Evolutionary conservation across 2,888 invertebrate species (phyloP), one percentile per base, ranked within the genome.

Genomic region (Euproctis similis): DNA sequence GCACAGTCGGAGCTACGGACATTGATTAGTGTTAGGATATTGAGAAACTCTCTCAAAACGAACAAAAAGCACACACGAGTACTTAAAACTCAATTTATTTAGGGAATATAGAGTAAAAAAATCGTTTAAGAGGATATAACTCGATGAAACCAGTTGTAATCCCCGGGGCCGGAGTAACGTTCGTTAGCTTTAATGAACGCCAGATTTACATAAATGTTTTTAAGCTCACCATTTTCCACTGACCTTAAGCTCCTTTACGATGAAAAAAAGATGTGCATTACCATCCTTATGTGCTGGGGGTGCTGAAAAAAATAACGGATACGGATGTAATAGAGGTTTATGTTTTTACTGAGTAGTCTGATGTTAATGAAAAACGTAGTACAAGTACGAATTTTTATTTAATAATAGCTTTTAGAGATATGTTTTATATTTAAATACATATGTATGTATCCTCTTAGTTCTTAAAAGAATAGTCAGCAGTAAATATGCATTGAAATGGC

Each of bases 181-280:
- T 70, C 68, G 70, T 69, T 68, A 69, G 55, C 49, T 51, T 53
- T 64, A 69, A 72, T 68, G 68, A 69, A 70, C 50, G 37, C 45
- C n/a, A 52, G 59, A 67, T 71, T 67, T 66, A 56, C 66, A 64
- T 67, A 64, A 62, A 62, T 55, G 54, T 56, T 59, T 59, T 59
- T 59, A 64, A 65, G 58, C 62, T 40, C 41, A 30, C 36, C 31
- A 34, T 36, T 43, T n/a, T 40, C 31, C 28, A 18, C 29, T 39
- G 38, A 53, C 51, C 47, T 40, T 53, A 53, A 55, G 51, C 54
- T 52, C 45, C 43, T 54, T n/a, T 54, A 46, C 39, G 42, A 14
- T 19, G 22, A 26, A 36, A 41, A 23, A 38, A 42, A 37, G 20
- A 42, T 30, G 18, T 31, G 30, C 25, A 35, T 30, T 37, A 16